Conservation (phyloP, 2,888 invertebrate species). For the Baccha elongata region DNA sequence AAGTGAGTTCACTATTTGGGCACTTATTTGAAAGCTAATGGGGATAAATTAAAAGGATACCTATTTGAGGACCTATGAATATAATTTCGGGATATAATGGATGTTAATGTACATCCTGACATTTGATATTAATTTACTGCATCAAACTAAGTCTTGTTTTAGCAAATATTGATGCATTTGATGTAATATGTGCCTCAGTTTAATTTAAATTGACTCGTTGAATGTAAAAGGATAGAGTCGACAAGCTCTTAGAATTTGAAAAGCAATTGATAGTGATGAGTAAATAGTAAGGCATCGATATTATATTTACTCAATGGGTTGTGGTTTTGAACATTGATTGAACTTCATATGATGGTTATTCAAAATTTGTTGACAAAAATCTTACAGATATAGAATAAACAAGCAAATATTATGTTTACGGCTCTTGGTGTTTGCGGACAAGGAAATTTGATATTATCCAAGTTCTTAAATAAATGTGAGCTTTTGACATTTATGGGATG, state of each 20-base stretch:
- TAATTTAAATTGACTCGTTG: background rate
- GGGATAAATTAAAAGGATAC: background rate
- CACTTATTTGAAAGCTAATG: too few species aligned
- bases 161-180: background rate
- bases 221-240: background rate
- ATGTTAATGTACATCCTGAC: background rate
- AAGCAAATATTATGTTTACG: background rate
- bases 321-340: background rate
- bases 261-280: background rate
- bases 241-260: slow-evolving; percentile 4
- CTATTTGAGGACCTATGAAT: background rate
- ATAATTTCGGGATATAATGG: background rate
- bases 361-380: slow-evolving; percentile 18
- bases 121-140: background rate
- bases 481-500: too few species aligned
- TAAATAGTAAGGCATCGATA: slow-evolving; percentile 14
- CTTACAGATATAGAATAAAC: background rate
- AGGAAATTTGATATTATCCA: background rate
- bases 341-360: background rate
- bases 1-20: background rate
- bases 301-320: slow-evolving; percentile 11
- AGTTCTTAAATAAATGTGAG: background rate
- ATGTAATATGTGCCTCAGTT: background rate
- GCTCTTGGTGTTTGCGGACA: background rate
- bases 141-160: background rate